A percentile compares a stretch with the other conserved stretches of the same genome.
These are phyloP conservation scores for Drosophila mayri DNA, from an alignment of 1,140 invertebrate genomes.

Conservation along the genomic window DNA sequence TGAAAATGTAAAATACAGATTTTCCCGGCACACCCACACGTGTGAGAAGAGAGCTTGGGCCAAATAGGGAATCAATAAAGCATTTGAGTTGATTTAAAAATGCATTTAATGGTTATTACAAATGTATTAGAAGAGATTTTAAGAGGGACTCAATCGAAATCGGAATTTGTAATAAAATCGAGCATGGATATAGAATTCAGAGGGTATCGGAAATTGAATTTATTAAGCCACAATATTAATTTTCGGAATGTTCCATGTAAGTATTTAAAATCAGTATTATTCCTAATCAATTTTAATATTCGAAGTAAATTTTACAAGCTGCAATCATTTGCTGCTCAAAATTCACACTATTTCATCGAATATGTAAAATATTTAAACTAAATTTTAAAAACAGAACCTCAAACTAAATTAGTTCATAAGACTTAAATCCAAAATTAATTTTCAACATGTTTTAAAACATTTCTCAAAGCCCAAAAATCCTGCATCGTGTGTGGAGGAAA, in stretches of 20 bases:
- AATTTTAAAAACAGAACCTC: no score
- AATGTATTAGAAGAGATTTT: slow-evolving; percentile 15
- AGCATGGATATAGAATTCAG: no score
- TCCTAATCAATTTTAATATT: no score
- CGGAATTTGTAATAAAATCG: background rate
- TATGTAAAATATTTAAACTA: background rate
- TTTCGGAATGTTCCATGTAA: background rate
- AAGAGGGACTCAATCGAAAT: background rate
- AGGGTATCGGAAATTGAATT: no score
- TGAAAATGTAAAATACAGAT: slow-evolving; percentile 51
- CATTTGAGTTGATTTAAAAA: slow-evolving; percentile 11
- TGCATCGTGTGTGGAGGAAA: no score
- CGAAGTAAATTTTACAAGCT: no score
- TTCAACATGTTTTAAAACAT: no score
- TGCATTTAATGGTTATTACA: slow-evolving; percentile 25
- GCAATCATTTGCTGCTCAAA: background rate
- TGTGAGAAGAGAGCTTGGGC: background rate
- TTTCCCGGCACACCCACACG: slow-evolving; percentile 4
- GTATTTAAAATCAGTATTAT: background rate
- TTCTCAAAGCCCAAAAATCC: no score
- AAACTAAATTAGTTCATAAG: no score
- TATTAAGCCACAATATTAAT: background rate
- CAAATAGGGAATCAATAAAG: slow-evolving; percentile 17
- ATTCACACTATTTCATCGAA: background rate
- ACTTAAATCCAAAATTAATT: no score